These are phyloP conservation scores for Ivindomyrus marchei DNA, from an alignment of 2,113 vertebrate genomes.

Conservation along the genomic window DNA sequence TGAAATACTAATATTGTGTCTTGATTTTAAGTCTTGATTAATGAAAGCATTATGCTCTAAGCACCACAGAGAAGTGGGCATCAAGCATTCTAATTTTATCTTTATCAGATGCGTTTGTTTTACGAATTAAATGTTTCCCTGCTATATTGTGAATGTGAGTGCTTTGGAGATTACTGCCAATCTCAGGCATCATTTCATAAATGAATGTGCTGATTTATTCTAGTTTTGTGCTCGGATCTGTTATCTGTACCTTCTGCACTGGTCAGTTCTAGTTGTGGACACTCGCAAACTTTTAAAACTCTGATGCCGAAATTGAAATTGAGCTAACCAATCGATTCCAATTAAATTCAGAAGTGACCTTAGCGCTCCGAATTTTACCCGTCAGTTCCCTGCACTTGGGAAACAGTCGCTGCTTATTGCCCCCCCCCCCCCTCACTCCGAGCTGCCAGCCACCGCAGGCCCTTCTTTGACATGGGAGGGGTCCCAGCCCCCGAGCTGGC, in stretches of 20 bases:
- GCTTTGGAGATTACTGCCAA: not conserved
- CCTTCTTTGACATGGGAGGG: not conserved
- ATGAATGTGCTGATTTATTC: not conserved
- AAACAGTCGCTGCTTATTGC: not conserved
- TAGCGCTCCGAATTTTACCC: conserved; percentile 39
- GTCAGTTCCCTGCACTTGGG: not conserved
- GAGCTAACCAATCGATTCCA: conserved; percentile 57
- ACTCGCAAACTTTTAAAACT: conserved; percentile 45
- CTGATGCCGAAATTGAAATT: conserved; percentile 63
- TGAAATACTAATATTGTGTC: not conserved
- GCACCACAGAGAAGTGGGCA: not conserved
- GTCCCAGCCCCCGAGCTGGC: not conserved
- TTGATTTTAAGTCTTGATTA: not conserved
- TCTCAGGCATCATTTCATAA: not conserved
- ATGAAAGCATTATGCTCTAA: not conserved
- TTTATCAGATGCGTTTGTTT: not conserved
- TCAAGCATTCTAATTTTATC: not conserved
- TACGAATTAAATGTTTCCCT: not conserved
- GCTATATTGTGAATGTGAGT: not conserved
- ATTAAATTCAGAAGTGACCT: conserved; percentile 52
- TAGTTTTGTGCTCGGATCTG: not conserved
- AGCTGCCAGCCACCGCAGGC: not conserved
- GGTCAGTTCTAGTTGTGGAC: conserved; percentile 61
- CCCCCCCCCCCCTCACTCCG: not conserved
- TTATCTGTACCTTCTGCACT: conserved; percentile 48